A percentile compares a stretch with the other conserved stretches of the same genome.
These are phyloP conservation scores for Meleagris gallopavo DNA, from an alignment of 2,113 vertebrate genomes.

Conservation along the genomic window DNA sequence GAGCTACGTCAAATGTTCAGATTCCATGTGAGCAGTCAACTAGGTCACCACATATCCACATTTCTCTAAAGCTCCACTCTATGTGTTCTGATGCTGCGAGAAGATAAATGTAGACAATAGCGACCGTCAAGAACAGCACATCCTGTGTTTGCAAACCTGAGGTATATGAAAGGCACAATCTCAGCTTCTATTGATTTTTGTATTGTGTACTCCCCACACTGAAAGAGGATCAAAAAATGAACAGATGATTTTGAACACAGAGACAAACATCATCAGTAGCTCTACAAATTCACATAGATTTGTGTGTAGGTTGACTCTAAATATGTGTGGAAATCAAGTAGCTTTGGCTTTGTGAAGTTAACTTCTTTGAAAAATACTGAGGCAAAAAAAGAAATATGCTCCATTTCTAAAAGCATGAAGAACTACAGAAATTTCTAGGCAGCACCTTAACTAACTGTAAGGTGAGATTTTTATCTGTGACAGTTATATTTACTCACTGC, in stretches of 20 bases:
- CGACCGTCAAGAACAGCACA: background rate
- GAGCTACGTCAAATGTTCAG: constrained; percentile 11
- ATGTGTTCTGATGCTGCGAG: background rate
- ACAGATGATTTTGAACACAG: background rate
- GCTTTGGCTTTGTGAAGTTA: background rate
- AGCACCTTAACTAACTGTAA: background rate
- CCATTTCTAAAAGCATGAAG: background rate
- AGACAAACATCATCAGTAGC: background rate
- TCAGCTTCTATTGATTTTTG: background rate
- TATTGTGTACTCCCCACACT: background rate
- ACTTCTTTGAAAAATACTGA: background rate
- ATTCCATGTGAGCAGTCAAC: constrained; percentile 32
- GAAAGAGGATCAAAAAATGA: background rate
- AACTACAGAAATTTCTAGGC: background rate
- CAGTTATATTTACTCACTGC: background rate
- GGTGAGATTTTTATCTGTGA: background rate
- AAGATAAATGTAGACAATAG: background rate
- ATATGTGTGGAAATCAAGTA: background rate
- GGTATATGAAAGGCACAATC: background rate
- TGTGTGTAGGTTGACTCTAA: background rate
- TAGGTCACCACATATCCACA: background rate
- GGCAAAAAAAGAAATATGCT: background rate
- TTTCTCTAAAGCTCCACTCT: background rate
- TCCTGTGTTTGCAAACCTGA: background rate
- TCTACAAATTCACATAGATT: background rate